phyloP scores from a whole-genome alignment of 2,113 vertebrate genomes.

The Argyrosomus japonicus region DNA sequence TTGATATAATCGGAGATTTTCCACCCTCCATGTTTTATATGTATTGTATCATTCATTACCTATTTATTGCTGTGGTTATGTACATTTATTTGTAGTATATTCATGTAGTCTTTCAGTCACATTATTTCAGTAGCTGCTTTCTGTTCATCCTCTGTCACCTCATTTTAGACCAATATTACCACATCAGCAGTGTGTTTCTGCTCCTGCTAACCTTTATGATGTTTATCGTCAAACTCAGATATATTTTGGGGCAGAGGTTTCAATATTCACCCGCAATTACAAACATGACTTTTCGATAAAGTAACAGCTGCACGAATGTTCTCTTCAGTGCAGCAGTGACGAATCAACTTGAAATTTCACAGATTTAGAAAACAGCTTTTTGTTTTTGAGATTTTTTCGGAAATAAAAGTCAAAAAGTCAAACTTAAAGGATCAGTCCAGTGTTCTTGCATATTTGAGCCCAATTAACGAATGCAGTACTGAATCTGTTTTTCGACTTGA shows the following conservation, averaged over 20 bases:
- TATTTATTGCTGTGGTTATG: background rate
- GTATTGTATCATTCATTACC: no score
- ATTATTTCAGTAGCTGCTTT: background rate
- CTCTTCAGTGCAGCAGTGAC: no score
- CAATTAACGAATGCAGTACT: no score
- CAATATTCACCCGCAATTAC: background rate
- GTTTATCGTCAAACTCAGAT: background rate
- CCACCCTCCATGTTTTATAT: background rate
- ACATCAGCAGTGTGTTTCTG: background rate
- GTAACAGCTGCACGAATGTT: no score
- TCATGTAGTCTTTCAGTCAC: background rate
- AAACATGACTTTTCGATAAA: no score
- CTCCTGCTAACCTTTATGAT: background rate
- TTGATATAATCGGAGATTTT: background rate
- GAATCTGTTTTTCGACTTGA: no score
- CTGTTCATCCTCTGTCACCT: slow-evolving; percentile 32
- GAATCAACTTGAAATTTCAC: background rate
- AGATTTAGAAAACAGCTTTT: no score
- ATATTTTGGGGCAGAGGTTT: background rate
- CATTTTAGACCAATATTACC: slow-evolving; percentile 10
- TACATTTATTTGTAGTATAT: background rate
- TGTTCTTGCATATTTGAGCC: background rate
- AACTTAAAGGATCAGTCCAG: background rate
- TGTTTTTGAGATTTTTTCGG: background rate
- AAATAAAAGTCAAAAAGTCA: no score